Evolutionary conservation across 2,113 vertebrate genomes (phyloP), one percentile per base, ranked within the genome.

Genomic region (rabbit (Oryctolagus cuniculus)): DNA sequence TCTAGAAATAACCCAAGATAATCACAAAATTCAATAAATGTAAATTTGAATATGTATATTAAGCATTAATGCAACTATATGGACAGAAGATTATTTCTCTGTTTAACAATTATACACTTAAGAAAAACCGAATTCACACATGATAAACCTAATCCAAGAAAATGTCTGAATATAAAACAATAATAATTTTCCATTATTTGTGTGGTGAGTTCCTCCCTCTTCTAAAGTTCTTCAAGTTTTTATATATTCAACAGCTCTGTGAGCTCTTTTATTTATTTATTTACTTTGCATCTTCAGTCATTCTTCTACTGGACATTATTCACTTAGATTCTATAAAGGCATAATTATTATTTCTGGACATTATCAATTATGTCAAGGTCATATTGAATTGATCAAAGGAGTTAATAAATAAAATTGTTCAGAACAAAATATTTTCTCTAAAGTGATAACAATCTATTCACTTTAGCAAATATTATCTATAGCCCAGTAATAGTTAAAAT

Each of bases 231-330:
- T 81, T 81, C 34, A 80, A 17, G 2, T 75, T 86, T 12, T 94
- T 78, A 64, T 69, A 87, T 70, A 82, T 78, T 78, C 31, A 44
- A 85, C 17, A 93, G 34, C 79, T 96, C 93, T 73, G 51, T 75
- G 78, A 67, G n/a, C 34, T 93, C 85, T 95, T 66, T 84, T 90
- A 34, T 64, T 87, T 92, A 90, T 66, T 63, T 96, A 92, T 96
- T 97, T 97, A 93, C 83, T 82, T 93, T 94, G 27, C 13, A 89
- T 95, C 83, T 97, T 90, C 74, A 91, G 91, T 67, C 38, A 93
- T 95, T 85, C 91, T 96, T 93, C 64, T 93, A 64, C 90, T 85
- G 97, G 77, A 90, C 89, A 92, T 98, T 98, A 96, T 88, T 97
- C 81, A 96, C 85, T 95, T 97, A 96, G 93, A 96, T 95, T 97